A percentile compares a stretch with the other conserved stretches of the same genome.
Conservation (phyloP, 2,113 vertebrate genomes). For the Oncorhynchus keta region DNA sequence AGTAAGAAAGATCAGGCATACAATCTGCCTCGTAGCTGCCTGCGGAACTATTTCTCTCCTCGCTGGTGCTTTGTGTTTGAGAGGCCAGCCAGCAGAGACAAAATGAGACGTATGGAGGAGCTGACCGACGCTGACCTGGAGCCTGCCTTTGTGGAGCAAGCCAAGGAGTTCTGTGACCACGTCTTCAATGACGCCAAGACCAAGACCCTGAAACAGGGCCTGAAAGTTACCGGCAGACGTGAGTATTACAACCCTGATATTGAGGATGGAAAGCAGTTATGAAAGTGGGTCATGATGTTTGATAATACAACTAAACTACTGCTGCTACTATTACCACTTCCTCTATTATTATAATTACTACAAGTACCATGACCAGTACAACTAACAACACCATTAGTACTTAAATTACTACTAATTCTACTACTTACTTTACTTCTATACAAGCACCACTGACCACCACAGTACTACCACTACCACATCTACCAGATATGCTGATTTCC, state of each 20-base stretch:
- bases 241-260: conserved; percentile 13
- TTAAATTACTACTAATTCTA: neutral
- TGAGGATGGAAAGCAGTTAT: too few relatives aligned
- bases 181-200: conserved; percentile 5
- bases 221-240: conserved; percentile 28
- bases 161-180: conserved; percentile 12
- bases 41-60: conserved; percentile 1
- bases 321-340: too few relatives aligned
- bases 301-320: neutral
- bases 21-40: neutral
- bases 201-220: conserved; percentile 33
- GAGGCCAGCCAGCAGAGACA: neutral
- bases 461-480: too few relatives aligned
- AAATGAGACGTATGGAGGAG: conserved; percentile 5
- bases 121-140: conserved; percentile 43
- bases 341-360: neutral
- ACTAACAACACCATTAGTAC: too few relatives aligned
- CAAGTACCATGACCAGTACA: too few relatives aligned
- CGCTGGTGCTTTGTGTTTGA: conserved; percentile 14
- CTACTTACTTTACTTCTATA: neutral
- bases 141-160: conserved; percentile 36
- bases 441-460: too few relatives aligned
- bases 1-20: neutral
- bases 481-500: too few relatives aligned
- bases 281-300: too few relatives aligned